These are phyloP conservation scores for Melolontha melolontha DNA, from an alignment of 2,888 invertebrate genomes.

Conservation along the genomic window DNA sequence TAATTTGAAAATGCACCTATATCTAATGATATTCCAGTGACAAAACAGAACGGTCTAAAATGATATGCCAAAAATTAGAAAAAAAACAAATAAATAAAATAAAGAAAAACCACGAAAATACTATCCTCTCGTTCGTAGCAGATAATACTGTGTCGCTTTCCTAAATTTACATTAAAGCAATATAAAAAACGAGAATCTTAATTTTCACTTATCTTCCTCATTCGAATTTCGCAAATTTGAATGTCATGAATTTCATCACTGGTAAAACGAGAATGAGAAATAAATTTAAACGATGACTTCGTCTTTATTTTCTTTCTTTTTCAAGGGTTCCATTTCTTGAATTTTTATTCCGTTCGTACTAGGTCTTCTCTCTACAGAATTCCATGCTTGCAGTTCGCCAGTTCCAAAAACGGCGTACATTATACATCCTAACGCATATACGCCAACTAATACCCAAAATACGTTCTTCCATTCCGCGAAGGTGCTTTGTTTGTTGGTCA, in stretches of 20 bases:
- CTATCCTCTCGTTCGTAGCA: background rate
- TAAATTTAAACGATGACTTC: conserved; percentile 34
- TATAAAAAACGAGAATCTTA: background rate
- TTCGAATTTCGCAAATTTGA: background rate
- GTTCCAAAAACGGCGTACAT: conserved; percentile 75
- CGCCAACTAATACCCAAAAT: conserved; percentile 81
- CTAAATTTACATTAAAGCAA: conserved; percentile 19
- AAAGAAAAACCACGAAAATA: conserved; percentile 6
- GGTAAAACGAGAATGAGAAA: background rate
- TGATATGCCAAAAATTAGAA: too few relatives aligned
- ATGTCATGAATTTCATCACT: conserved; percentile 16
- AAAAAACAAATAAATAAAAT: background rate
- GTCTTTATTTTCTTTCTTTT: conserved; percentile 44
- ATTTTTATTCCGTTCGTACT: conserved; percentile 49
- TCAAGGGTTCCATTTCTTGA: conserved; percentile 62
- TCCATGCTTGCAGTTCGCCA: conserved; percentile 75
- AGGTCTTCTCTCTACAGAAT: conserved; percentile 56
- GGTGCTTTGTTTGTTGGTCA: conserved; percentile 80
- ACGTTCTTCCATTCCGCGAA: conserved; percentile 84
- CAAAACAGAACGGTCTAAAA: too few relatives aligned
- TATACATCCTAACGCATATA: conserved; percentile 77
- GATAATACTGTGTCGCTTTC: background rate
- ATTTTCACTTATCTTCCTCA: background rate
- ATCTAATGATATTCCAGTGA: too few relatives aligned
- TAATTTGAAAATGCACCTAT: too few relatives aligned